Evolutionary conservation across 23 tunicate species (phyloP).

Genomic region (Aplidium turbinatum): DNA sequence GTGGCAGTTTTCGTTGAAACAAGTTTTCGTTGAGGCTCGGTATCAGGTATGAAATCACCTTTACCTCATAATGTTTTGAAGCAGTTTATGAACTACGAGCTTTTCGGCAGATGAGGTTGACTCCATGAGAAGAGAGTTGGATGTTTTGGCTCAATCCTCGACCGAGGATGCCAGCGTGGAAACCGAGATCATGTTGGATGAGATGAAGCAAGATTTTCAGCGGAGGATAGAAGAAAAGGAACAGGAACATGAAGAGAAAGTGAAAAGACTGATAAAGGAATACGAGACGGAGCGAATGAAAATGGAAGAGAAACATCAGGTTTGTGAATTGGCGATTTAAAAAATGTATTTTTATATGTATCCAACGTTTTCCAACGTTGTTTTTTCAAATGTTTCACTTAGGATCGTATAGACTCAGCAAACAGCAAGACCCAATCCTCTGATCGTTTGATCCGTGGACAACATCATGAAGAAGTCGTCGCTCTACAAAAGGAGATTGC

Average conservation of each 20-base stretch:
- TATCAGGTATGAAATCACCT: no score
- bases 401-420: no score
- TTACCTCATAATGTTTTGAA: no score
- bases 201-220: slow-evolving; percentile 56
- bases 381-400: no score
- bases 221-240: slow-evolving; percentile 58
- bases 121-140: slow-evolving; percentile 70
- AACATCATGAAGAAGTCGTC: slow-evolving; percentile 77
- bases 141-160: slow-evolving; percentile 67
- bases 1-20: no score
- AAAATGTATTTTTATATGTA: no score
- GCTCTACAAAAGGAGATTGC: slow-evolving; percentile 67
- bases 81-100: no score
- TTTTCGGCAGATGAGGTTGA: slow-evolving; percentile 53
- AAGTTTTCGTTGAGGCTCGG: no score
- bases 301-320: slow-evolving; percentile 65
- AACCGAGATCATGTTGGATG: slow-evolving; percentile 38
- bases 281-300: slow-evolving; percentile 74
- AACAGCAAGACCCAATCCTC: not conserved
- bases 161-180: slow-evolving; percentile 62
- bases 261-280: slow-evolving; percentile 71
- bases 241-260: slow-evolving; percentile 56
- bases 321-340: not conserved
- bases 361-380: no score
- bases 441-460: slow-evolving; percentile 49